These are phyloP conservation scores for Pheosia gnoma DNA, from an alignment of 2,888 invertebrate species.

Conservation along the genomic window DNA sequence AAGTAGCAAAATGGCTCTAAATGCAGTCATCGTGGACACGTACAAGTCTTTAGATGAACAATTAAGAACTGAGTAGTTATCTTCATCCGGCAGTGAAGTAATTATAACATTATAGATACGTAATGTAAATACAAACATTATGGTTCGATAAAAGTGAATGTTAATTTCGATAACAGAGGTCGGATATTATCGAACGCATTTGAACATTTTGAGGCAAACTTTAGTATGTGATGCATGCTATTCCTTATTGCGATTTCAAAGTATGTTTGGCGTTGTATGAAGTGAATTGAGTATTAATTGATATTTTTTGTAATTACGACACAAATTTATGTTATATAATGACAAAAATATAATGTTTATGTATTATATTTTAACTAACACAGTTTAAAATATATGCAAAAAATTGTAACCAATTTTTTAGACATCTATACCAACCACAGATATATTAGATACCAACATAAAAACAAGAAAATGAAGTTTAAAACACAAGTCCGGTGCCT, in stretches of 20 bases:
- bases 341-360: no score
- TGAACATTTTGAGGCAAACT: slow-evolving; percentile 2
- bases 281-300: not conserved
- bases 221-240: not conserved
- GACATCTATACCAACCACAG: no score
- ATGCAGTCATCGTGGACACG: slow-evolving; percentile 18
- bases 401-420: no score
- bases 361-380: no score
- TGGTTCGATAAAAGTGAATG: slow-evolving; percentile 19
- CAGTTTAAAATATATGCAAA: no score
- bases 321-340: no score
- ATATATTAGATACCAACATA: no score
- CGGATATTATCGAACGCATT: slow-evolving; percentile 45
- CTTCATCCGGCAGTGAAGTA: slow-evolving; percentile 6
- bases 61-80: slow-evolving; percentile 19
- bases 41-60: slow-evolving; percentile 9
- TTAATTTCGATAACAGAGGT: slow-evolving; percentile 50
- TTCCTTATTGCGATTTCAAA: no score
- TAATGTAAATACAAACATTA: slow-evolving; percentile 25
- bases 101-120: slow-evolving; percentile 2
- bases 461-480: no score
- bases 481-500: no score
- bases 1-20: slow-evolving; percentile 17
- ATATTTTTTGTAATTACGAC: no score
- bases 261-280: no score